Base-by-base conservation (phyloP, 2,797 vertebrate species). In the Avahi laniger region DNA sequence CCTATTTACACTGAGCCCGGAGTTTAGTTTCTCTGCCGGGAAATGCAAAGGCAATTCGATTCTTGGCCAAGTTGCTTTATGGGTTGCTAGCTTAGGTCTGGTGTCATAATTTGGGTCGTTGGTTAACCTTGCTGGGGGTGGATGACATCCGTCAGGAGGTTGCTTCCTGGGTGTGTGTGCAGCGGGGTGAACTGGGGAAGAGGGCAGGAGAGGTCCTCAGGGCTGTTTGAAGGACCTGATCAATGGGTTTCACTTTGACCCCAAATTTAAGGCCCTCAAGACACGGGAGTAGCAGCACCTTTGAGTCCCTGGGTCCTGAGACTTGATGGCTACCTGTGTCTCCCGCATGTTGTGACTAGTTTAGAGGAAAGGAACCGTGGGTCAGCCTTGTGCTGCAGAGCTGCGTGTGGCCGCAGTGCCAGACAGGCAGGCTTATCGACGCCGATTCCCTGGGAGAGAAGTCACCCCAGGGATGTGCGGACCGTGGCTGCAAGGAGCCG, bases 61-160 rank as follows among this genome's bases (percentile, higher is more conserved):
- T 93, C 92, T 82, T 52, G 96, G 93, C 90, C 96, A 84, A 84
- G 96, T 89, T 88, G 90, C 96, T 97, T 96, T 94, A 91, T 95
- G 91, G 81, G 95, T 52, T 82, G 48, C 90, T 70, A 88, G 92
- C 95, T 90, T 41, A 91, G 96, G 73, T 63, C 91, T 92, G 96
- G 90, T 92, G 88, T 72, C 81, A 72, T 95, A 20, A 65, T 96
- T 84, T 75, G 95, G 96, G 90, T 87, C 81, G 65, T 96, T 73
- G 35, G 89, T 92, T 85, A 87, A 89, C 73, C 93, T 96, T 88
- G 43, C 43, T 76, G 79, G 78, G 84, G 78, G 41, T 52, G 89
- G 83, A 67, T 86, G 65, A 38, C 48, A 57, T 63, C 54, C 7
- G 24, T 30, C 24, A 13, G 85, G 75, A 75, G 67, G 67, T 24